Conservation (phyloP, 2,888 invertebrate species). For the Coelinius sp. region DNA sequence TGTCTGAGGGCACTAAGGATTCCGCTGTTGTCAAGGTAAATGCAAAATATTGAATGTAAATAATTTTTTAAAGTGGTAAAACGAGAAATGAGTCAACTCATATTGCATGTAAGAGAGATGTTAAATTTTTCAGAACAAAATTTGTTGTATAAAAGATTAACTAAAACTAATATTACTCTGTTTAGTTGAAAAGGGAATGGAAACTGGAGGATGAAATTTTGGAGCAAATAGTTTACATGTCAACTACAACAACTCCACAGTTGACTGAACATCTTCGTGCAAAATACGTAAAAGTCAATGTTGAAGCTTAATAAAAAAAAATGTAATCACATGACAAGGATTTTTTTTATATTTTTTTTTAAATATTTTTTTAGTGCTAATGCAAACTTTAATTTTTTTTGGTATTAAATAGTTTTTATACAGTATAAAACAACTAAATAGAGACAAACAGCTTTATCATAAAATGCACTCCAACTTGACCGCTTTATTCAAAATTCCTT, state of each 20-base stretch:
- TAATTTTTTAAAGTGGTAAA: too few relatives aligned
- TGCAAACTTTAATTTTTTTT: not conserved
- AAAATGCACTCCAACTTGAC: slow-evolving; percentile 34
- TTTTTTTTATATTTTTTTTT: not conserved
- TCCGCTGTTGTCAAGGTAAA: slow-evolving; percentile 72
- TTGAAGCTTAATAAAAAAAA: slow-evolving; percentile 32
- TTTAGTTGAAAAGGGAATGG: slow-evolving; percentile 69
- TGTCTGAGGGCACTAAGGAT: slow-evolving; percentile 72
- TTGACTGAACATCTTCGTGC: slow-evolving; percentile 74
- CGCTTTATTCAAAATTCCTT: slow-evolving; percentile 35
- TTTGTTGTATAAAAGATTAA: not conserved
- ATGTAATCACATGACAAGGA: not conserved
- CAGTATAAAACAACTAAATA: not conserved
- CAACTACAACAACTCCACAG: slow-evolving; percentile 72
- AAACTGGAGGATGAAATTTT: slow-evolving; percentile 60
- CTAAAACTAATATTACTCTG: slow-evolving; percentile 17
- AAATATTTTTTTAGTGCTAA: not conserved
- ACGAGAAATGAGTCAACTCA: too few relatives aligned
- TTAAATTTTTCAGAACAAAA: too few relatives aligned
- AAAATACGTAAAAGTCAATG: slow-evolving; percentile 69
- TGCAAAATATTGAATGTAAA: not conserved
- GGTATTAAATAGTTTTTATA: not conserved
- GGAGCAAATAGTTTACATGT: slow-evolving; percentile 73
- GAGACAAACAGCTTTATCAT: not conserved
- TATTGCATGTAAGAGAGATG: too few relatives aligned